Evolutionary conservation across 2,797 vertebrate species (phyloP), one percentile per base, ranked within the genome.

Genomic region (Pangasius krempfi): DNA sequence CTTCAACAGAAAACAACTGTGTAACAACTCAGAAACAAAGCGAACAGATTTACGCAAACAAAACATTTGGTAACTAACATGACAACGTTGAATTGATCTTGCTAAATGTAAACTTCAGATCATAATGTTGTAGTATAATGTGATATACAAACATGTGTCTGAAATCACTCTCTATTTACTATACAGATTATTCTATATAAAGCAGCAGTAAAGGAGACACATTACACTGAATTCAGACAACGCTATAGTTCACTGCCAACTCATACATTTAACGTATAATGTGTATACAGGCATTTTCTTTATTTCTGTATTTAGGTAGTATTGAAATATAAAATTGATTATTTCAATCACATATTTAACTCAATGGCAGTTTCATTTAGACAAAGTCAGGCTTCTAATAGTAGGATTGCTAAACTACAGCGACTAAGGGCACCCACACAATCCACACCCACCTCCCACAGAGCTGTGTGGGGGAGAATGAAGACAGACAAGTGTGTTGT

Each of bases 401-500:
- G 40, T 25, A 58, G 58, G 22, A 54, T 84, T 90, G 82, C 80
- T 72, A 87, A 68, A 90, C 62, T 89, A 79, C 30, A 92, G 87
- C 78, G 64, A 93, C 93, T 94, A 94, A 95, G 90, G 89, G 89
- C 86, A 86, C 86, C 83, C 90, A 80, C 80, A 90, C 86, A 58
- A 86, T 78, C 60, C 58, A 82, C 84, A 89, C 89, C 86, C 87
- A 85, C 86, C 87, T 84, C 89, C 87, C 80, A 70, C 85, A 27
- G 64, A 84, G 88, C 88, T 37, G 86, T 89, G 88, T 90, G 92
- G 84, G 86, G 64, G 92, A 93, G 91, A 93, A 90, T 93, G 92
- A 91, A 93, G 92, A 91, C 94, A 95, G 93, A 95, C 92, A 90
- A 93, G 90, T 54, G 22, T 58, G 86, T 91, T 95, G 86, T 93